phyloP scores from a whole-genome alignment of 2,797 vertebrate species.

The Gastrophryne carolinensis region DNA sequence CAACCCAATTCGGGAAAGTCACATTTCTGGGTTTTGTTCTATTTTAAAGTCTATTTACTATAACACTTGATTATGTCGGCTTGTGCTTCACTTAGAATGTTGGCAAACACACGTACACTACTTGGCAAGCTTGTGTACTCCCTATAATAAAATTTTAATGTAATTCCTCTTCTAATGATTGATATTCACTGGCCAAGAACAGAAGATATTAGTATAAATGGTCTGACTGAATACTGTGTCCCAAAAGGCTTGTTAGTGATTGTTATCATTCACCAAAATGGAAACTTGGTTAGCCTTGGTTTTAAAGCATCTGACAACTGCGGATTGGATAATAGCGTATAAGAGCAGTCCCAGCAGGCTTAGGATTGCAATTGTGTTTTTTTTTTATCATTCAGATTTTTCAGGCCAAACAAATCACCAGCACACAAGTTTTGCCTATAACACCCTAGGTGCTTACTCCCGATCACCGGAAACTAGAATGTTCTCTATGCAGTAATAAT shows the following conservation, averaged over 20 bases:
- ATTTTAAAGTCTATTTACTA: too few relatives aligned
- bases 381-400: too few relatives aligned
- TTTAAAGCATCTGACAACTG: neutral
- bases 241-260: neutral
- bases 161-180: neutral
- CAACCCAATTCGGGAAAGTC: too few relatives aligned
- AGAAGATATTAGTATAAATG: neutral
- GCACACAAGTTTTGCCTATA: neutral
- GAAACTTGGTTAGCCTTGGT: neutral
- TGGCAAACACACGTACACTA: neutral
- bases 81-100: neutral
- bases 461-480: neutral
- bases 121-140: neutral
- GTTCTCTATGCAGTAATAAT: neutral
- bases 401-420: neutral
- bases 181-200: neutral
- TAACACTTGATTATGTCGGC: neutral
- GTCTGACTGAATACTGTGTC: neutral
- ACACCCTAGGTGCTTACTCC: neutral
- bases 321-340: neutral
- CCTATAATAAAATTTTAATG: conserved; percentile 22
- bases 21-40: too few relatives aligned
- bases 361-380: too few relatives aligned
- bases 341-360: neutral
- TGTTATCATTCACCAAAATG: neutral